These are phyloP conservation scores for Seriola quinqueradiata DNA, from an alignment of 2,113 vertebrate species.

Conservation along the genomic window DNA sequence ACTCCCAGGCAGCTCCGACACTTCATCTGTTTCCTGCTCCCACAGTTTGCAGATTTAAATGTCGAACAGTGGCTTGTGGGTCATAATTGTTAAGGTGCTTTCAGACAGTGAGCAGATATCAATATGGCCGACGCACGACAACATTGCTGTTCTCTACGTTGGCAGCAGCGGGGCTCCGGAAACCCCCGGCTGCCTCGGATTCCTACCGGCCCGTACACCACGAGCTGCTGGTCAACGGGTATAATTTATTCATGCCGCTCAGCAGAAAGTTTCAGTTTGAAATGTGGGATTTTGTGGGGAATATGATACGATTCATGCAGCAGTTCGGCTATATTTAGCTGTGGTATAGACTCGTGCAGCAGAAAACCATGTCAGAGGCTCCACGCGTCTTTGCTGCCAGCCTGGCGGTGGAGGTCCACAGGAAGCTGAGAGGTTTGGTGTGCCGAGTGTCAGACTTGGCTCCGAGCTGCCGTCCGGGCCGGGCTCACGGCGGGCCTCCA, in stretches of 20 bases:
- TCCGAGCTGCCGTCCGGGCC: constrained; percentile 25
- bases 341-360: background rate
- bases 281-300: background rate
- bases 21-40: no score
- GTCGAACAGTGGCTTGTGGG: no score
- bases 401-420: background rate
- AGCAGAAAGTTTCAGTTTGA: background rate
- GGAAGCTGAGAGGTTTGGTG: constrained; percentile 12
- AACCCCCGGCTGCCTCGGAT: background rate
- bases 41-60: no score
- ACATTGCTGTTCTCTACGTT: background rate
- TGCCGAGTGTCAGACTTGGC: constrained; percentile 29
- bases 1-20: no score
- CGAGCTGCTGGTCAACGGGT: background rate
- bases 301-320: background rate
- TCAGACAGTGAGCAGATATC: background rate
- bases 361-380: background rate
- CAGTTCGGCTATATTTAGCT: background rate
- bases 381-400: background rate
- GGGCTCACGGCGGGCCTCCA: constrained; percentile 23
- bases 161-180: background rate
- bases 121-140: no score
- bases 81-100: background rate
- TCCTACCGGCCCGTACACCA: background rate
- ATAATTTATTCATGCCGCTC: background rate